phyloP scores from a whole-genome alignment of 2,888 invertebrate genomes.

The Frankliniella fusca region DNA sequence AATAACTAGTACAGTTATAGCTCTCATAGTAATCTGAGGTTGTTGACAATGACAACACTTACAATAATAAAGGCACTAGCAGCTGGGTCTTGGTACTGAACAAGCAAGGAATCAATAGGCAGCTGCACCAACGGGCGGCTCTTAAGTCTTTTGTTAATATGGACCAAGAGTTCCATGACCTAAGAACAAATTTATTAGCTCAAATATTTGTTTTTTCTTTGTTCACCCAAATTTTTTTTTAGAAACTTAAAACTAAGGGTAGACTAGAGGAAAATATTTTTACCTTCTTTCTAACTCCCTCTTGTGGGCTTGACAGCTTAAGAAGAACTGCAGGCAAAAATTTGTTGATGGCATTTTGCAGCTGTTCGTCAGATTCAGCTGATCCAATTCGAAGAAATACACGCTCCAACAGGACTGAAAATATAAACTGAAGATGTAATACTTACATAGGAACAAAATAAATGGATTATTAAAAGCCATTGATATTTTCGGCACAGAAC shows the following conservation, averaged over 20 bases:
- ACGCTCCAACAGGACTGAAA: constrained; percentile 77
- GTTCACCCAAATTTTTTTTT: neutral
- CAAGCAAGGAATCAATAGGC: constrained; percentile 76
- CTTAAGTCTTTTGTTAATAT: constrained; percentile 85
- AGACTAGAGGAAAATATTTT: neutral
- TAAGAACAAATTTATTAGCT: constrained; percentile 47
- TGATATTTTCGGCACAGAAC: neutral
- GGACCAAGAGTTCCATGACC: constrained; percentile 89
- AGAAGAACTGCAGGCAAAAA: constrained; percentile 83
- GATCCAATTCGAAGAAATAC: constrained; percentile 84
- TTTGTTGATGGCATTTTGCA: constrained; percentile 73
- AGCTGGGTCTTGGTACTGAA: constrained; percentile 72
- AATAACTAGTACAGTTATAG: neutral
- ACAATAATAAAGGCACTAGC: constrained; percentile 20
- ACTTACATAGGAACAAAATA: neutral
- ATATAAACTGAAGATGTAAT: neutral
- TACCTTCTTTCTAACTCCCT: constrained; percentile 69
- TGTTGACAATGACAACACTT: neutral
- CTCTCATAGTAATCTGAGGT: no score
- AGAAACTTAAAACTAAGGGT: constrained; percentile 8
- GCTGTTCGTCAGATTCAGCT: constrained; percentile 83
- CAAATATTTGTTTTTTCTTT: neutral
- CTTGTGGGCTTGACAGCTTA: constrained; percentile 83
- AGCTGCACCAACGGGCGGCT: constrained; percentile 77
- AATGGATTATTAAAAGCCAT: neutral